phyloP scores from a whole-genome alignment of 2,113 vertebrate genomes.

The Carollia perspicillata region DNA sequence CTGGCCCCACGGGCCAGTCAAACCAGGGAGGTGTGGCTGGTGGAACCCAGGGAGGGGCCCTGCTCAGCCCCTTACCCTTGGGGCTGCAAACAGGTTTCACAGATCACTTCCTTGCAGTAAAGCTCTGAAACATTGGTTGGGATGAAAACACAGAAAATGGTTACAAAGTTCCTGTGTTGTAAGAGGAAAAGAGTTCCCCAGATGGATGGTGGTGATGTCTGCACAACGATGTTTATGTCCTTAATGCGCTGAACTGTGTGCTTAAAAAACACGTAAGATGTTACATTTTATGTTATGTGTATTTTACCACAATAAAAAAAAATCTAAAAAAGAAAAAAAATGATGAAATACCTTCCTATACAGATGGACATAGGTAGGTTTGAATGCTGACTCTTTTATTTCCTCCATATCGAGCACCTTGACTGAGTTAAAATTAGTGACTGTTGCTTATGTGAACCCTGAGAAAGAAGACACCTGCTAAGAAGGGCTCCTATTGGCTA shows the following conservation, averaged over 20 bases:
- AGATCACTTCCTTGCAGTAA: background rate
- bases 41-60: background rate
- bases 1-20: background rate
- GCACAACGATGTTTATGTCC: background rate
- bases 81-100: background rate
- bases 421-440: too few species aligned
- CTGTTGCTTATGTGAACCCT: too few species aligned
- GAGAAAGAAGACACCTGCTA: too few species aligned
- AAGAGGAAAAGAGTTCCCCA: background rate
- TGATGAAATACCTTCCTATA: too few species aligned
- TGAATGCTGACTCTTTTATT: too few species aligned
- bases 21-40: background rate
- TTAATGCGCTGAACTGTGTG: background rate
- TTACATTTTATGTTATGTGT: background rate
- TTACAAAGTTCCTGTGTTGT: background rate
- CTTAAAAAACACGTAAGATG: background rate
- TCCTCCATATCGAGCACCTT: too few species aligned
- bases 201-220: background rate
- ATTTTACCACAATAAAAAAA: background rate
- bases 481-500: too few species aligned
- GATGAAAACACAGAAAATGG: background rate
- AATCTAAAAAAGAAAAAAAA: background rate
- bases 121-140: background rate
- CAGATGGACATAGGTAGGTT: too few species aligned
- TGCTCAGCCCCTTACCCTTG: background rate